Conservation (phyloP, 2,797 vertebrate species). For the Onychomys arenicola region DNA sequence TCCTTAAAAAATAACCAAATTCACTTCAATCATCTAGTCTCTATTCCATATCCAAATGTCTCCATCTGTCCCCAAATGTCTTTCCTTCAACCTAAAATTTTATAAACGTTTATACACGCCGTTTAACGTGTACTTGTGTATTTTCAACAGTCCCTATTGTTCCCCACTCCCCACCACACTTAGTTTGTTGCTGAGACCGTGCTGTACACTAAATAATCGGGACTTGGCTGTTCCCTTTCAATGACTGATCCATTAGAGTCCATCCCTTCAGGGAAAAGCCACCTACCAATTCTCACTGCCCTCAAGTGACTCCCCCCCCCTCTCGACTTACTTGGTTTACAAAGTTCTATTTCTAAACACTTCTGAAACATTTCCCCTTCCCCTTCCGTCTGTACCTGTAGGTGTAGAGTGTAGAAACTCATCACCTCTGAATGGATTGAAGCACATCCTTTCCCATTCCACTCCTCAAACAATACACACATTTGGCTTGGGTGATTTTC, state of each 20-base stretch:
- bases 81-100: constrained; percentile 40
- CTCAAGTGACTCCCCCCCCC: background rate
- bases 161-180: background rate
- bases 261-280: background rate
- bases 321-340: background rate
- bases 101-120: background rate
- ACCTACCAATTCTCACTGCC: background rate
- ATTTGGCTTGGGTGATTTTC: background rate
- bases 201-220: background rate
- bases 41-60: constrained; percentile 39
- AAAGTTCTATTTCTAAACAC: background rate
- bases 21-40: constrained; percentile 9
- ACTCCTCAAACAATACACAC: background rate
- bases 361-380: background rate
- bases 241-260: background rate
- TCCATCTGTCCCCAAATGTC: constrained; percentile 5
- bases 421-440: background rate
- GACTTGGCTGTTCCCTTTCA: background rate
- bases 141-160: background rate
- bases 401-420: too few species aligned
- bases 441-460: background rate
- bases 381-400: too few species aligned
- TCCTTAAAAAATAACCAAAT: constrained; percentile 31
- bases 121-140: background rate
- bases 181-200: background rate